Evolutionary conservation across 1,140 invertebrate species (phyloP).

Genomic region (Procambarus clarkii): DNA sequence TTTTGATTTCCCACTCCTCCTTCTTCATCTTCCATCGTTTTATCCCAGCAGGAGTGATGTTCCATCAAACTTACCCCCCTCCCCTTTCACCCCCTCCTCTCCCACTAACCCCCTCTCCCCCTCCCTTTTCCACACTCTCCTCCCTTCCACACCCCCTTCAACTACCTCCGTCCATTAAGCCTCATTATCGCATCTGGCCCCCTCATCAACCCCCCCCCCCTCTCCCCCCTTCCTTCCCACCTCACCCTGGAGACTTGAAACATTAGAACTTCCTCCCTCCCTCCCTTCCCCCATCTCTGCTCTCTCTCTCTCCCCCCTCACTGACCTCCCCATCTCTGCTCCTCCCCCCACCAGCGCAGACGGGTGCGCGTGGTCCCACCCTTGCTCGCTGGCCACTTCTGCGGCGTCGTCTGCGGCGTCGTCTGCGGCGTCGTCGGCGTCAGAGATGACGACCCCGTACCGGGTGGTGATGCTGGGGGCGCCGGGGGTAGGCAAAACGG

Average conservation of each 20-base stretch:
- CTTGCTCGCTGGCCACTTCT: constrained; percentile 66
- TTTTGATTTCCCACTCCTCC: too few relatives aligned
- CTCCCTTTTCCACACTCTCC: too few relatives aligned
- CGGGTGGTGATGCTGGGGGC: constrained; percentile 90
- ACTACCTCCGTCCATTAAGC: too few relatives aligned
- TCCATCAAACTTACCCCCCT: too few relatives aligned
- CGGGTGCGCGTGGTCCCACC: constrained; percentile 68
- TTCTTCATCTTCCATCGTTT: too few relatives aligned
- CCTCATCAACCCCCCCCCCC: not conserved
- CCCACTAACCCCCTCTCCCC: too few relatives aligned
- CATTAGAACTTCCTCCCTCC: not conserved
- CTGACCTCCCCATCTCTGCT: not conserved
- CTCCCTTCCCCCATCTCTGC: not conserved
- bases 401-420: constrained; percentile 72
- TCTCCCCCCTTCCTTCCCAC: not conserved
- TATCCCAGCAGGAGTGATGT: too few relatives aligned
- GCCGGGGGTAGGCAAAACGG: constrained; percentile 91
- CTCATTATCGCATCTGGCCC: too few relatives aligned
- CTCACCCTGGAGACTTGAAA: not conserved
- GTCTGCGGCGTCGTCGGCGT: constrained; percentile 67
- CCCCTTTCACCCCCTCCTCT: too few relatives aligned
- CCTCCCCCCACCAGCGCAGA: constrained; percentile 27
- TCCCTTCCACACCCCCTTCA: too few relatives aligned
- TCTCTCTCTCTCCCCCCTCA: not conserved
- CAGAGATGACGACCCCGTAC: constrained; percentile 76